A percentile compares a stretch with the other conserved stretches of the same genome.
Evolutionary conservation across 1,140 invertebrate species (phyloP).

Genomic region (Mya arenaria): DNA sequence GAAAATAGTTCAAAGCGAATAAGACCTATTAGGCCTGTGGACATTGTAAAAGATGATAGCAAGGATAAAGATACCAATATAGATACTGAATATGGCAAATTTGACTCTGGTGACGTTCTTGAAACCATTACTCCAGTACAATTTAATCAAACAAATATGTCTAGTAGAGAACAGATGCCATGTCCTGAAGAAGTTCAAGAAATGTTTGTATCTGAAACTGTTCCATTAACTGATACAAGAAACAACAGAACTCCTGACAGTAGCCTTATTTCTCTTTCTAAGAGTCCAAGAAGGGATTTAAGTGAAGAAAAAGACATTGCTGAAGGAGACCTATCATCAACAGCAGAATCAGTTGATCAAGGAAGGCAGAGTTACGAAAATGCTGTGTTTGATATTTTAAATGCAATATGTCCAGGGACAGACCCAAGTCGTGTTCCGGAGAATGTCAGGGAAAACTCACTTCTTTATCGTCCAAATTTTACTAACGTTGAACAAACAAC

Average conservation of each 20-base stretch:
- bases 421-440: conserved; percentile 41
- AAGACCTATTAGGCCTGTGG: not conserved
- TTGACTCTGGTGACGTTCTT: conserved; percentile 34
- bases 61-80: not conserved
- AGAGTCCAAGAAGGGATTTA: not conserved
- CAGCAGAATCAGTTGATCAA: not conserved
- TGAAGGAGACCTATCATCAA: not conserved
- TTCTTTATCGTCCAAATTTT: not conserved
- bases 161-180: too few relatives aligned
- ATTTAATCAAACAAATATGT: too few relatives aligned
- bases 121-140: conserved; percentile 23
- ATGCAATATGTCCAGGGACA: conserved; percentile 43
- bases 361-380: conserved; percentile 40
- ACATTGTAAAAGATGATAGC: not conserved
- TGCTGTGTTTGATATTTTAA: conserved; percentile 43
- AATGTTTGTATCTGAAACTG: too few relatives aligned
- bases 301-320: not conserved
- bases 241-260: too few relatives aligned
- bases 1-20: conserved; percentile 3
- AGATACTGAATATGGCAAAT: not conserved
- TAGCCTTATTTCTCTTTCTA: too few relatives aligned
- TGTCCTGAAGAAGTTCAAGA: too few relatives aligned
- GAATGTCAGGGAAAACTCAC: too few relatives aligned
- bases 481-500: not conserved
- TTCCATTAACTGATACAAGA: too few relatives aligned